phyloP scores from a whole-genome alignment of 2,888 invertebrate species.

The Carabus problematicus region DNA sequence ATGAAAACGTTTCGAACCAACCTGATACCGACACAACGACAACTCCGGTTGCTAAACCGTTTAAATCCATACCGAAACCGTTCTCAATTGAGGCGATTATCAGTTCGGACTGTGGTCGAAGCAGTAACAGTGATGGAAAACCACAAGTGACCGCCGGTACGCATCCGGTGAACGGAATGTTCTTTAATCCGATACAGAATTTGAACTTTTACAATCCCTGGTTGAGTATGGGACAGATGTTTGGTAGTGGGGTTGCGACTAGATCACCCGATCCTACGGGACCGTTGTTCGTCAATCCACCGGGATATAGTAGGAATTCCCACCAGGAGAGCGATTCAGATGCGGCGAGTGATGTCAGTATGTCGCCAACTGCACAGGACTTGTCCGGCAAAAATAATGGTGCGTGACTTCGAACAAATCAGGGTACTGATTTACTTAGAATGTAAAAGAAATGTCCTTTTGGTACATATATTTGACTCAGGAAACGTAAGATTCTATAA shows the following conservation, averaged over 20 bases:
- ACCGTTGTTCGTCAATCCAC: slow-evolving; percentile 9
- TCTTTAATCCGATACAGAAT: slow-evolving; percentile 17
- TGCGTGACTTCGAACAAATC: not conserved
- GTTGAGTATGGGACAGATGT: slow-evolving; percentile 18
- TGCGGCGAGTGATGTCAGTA: slow-evolving; percentile 37
- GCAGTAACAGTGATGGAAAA: not conserved
- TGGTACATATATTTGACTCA: too few relatives aligned
- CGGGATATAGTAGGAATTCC: not conserved
- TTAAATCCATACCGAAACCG: slow-evolving; percentile 63
- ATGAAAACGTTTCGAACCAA: slow-evolving; percentile 3
- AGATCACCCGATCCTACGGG: not conserved
- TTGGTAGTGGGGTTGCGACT: not conserved
- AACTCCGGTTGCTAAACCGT: slow-evolving; percentile 5
- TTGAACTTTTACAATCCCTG: slow-evolving; percentile 21
- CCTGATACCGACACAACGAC: not conserved
- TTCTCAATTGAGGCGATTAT: slow-evolving; percentile 71
- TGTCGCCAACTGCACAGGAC: slow-evolving; percentile 42
- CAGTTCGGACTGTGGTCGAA: slow-evolving; percentile 47
- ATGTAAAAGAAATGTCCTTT: not conserved
- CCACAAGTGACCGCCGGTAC: not conserved
- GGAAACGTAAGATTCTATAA: not conserved
- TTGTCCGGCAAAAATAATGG: slow-evolving; percentile 7
- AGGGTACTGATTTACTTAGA: not conserved
- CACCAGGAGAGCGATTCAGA: slow-evolving; percentile 38
- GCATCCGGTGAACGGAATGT: slow-evolving; percentile 3